These are phyloP conservation scores for Cricetomys ansorgei DNA, from an alignment of 2,113 vertebrate species.

Conservation along the genomic window DNA sequence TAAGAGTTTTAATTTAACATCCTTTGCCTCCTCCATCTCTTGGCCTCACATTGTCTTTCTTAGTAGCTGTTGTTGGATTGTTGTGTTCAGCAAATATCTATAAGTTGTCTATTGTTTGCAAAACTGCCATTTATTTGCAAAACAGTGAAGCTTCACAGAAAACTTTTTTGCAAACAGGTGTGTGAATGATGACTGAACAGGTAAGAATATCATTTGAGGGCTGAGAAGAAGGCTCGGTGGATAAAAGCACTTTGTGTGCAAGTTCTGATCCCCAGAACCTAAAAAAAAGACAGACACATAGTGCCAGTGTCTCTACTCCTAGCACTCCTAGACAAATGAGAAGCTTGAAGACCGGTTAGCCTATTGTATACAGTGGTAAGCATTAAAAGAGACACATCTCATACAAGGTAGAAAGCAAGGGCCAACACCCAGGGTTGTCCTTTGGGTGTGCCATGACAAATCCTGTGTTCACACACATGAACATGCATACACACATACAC, in stretches of 20 bases:
- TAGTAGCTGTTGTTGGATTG: not conserved
- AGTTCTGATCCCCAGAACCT: not conserved
- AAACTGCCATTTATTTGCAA: conserved; percentile 4
- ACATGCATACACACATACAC: not conserved
- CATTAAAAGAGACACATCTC: not conserved
- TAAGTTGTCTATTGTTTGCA: conserved; percentile 4
- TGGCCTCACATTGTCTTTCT: not conserved
- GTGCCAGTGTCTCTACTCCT: not conserved
- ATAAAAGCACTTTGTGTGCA: not conserved
- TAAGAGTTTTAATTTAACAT: not conserved
- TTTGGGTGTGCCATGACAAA: not conserved
- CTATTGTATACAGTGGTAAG: not conserved
- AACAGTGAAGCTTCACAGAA: not conserved
- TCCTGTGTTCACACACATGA: not conserved
- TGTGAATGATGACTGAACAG: not conserved
- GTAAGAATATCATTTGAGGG: not conserved
- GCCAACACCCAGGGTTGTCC: not conserved
- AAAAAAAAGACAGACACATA: not conserved
- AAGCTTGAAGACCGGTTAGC: not conserved
- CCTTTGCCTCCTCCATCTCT: not conserved
- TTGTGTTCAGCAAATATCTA: not conserved
- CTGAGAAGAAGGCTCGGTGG: too few species aligned
- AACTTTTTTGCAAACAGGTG: not conserved
- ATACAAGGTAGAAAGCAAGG: not conserved
- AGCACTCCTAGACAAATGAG: not conserved